These are phyloP conservation scores for Lasius fuliginosus DNA, from an alignment of 2,888 invertebrate species.

Conservation along the genomic window DNA sequence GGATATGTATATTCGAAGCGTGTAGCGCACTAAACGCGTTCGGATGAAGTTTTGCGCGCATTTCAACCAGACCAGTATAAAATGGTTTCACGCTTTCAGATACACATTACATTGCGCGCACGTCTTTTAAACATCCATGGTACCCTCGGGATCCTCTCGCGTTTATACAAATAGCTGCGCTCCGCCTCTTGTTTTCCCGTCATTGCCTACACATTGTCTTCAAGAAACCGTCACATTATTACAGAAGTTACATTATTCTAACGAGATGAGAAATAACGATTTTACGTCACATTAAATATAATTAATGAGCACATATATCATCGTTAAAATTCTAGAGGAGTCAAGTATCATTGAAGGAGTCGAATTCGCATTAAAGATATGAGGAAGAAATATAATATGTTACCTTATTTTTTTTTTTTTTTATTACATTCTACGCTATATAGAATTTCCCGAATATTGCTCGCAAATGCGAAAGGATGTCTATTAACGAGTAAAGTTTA, in stretches of 20 bases:
- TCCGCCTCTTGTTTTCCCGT: neutral
- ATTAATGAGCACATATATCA: neutral
- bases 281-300: neutral
- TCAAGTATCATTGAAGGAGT: neutral
- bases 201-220: neutral
- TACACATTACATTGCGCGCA: neutral
- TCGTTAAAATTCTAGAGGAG: neutral
- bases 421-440: neutral
- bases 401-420: neutral
- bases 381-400: neutral
- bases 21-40: conserved; percentile 11
- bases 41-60: conserved; percentile 9
- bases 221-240: neutral
- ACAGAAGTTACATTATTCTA: conserved; percentile 11
- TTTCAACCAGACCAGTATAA: neutral
- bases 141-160: neutral
- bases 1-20: conserved; percentile 15
- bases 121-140: neutral
- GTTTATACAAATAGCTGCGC: neutral
- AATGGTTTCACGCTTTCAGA: conserved; percentile 29
- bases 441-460: neutral
- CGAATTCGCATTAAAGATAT: neutral
- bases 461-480: neutral
- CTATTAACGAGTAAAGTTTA: neutral
- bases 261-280: neutral